Conservation (phyloP, 2,888 invertebrate genomes). For the Tholera decimalis region DNA sequence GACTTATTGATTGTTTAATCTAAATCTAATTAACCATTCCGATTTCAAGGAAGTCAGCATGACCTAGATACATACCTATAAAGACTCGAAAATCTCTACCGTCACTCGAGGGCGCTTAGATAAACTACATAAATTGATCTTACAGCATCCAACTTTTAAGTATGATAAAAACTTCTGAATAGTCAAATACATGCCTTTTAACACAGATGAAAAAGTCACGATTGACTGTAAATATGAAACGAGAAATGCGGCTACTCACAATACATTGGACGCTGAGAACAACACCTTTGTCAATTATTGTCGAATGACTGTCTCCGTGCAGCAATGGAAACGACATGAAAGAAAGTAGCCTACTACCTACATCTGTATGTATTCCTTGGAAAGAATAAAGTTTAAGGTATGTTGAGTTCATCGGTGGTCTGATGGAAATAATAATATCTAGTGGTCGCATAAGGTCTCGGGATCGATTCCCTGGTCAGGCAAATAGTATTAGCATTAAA, state of each 20-base stretch:
- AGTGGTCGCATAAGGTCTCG: no score
- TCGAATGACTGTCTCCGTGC: conserved; percentile 23
- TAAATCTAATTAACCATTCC: no score
- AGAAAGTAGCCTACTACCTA: conserved; percentile 1
- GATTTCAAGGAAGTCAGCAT: no score
- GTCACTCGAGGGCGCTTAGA: not conserved
- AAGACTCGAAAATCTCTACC: no score
- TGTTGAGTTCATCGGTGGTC: not conserved
- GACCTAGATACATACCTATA: no score
- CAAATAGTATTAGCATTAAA: no score
- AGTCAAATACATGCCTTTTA: not conserved
- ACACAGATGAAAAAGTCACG: conserved; percentile 30
- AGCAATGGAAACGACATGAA: conserved; percentile 2
- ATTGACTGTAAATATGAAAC: conserved; percentile 11
- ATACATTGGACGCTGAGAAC: conserved; percentile 19
- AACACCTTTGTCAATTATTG: conserved; percentile 33
- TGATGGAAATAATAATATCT: not conserved
- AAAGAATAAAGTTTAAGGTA: not conserved
- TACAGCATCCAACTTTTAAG: not conserved
- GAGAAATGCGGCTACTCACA: conserved; percentile 14
- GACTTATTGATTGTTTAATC: no score
- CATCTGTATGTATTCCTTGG: not conserved
- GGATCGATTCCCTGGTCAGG: no score
- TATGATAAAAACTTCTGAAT: not conserved
- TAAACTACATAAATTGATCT: not conserved